A percentile compares a stretch with the other conserved stretches of the same genome.
phyloP scores from a whole-genome alignment of 2,113 vertebrate species.

The Vulpes ferrilata region DNA sequence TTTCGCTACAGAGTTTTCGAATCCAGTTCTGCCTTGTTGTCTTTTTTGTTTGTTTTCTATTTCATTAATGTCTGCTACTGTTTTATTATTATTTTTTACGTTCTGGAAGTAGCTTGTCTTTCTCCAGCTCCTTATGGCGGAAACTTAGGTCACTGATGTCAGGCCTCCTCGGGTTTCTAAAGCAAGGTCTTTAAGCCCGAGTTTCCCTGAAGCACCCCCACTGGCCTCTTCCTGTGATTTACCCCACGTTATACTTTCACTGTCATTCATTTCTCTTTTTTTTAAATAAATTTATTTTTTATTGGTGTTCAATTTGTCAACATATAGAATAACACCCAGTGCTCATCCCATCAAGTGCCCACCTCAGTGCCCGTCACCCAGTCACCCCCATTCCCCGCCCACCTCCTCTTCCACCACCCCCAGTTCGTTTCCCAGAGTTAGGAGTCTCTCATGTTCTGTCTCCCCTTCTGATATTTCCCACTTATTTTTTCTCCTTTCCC shows the following conservation, averaged over 20 bases:
- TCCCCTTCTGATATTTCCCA: too few relatives aligned
- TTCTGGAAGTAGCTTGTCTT: background rate
- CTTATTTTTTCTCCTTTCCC: too few relatives aligned
- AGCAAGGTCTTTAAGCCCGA: background rate
- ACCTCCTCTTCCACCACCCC: too few relatives aligned
- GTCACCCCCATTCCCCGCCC: too few relatives aligned
- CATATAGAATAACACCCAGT: too few relatives aligned
- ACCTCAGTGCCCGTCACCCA: too few relatives aligned
- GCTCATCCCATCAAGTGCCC: too few relatives aligned
- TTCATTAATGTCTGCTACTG: background rate
- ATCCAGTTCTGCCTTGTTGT: background rate
- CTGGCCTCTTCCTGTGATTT: background rate
- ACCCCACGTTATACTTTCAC: background rate
- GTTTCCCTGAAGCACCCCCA: background rate
- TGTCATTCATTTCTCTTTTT: too few relatives aligned
- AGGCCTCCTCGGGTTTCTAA: background rate
- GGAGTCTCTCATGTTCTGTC: too few relatives aligned
- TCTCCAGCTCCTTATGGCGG: background rate
- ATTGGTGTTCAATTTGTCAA: too few relatives aligned
- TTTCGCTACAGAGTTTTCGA: background rate
- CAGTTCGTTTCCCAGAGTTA: too few relatives aligned
- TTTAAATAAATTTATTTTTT: too few relatives aligned
- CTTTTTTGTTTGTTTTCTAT: background rate
- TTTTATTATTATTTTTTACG: background rate
- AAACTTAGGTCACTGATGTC: background rate